These are phyloP conservation scores for Zoroaster sp. DNA, from an alignment of 53 echinoderm and acorn worm species.

Conservation along the genomic window DNA sequence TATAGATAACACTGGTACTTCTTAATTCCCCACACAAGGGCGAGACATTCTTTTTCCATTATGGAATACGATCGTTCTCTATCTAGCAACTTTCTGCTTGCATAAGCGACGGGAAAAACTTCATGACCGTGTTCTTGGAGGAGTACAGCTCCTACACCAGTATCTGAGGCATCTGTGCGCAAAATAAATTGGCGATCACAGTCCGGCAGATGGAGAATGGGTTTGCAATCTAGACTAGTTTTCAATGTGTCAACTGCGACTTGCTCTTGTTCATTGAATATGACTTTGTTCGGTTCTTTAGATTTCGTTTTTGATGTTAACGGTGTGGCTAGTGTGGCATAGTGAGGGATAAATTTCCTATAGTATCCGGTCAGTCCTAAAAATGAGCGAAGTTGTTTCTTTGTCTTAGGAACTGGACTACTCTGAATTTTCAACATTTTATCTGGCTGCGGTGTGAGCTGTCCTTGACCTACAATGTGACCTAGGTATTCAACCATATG, in stretches of 20 bases:
- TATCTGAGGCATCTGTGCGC: constrained; percentile 2
- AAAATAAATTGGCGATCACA: constrained; percentile 3
- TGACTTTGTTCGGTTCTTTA: background rate
- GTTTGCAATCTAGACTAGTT: background rate
- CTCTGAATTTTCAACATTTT: constrained; percentile 3
- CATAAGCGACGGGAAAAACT: background rate
- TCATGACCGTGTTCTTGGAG: background rate
- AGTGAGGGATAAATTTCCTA: background rate
- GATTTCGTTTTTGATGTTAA: background rate
- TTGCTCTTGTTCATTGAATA: background rate
- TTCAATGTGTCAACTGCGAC: background rate
- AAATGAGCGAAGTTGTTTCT: constrained; percentile 9
- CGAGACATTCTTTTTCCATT: constrained; percentile 8
- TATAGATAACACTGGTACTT: background rate
- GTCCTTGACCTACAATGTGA: constrained; percentile 14
- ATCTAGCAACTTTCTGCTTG: background rate
- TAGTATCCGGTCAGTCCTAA: background rate
- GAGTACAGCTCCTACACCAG: background rate
- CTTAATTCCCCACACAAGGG: constrained; percentile 32
- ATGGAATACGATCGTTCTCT: background rate
- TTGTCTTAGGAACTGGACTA: background rate
- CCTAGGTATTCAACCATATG: background rate
- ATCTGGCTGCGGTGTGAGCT: background rate
- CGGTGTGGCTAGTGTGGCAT: background rate
- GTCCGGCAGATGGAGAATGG: constrained; percentile 23